These are phyloP conservation scores for Pedicia rivosa DNA, from an alignment of 2,888 invertebrate genomes.

Conservation along the genomic window DNA sequence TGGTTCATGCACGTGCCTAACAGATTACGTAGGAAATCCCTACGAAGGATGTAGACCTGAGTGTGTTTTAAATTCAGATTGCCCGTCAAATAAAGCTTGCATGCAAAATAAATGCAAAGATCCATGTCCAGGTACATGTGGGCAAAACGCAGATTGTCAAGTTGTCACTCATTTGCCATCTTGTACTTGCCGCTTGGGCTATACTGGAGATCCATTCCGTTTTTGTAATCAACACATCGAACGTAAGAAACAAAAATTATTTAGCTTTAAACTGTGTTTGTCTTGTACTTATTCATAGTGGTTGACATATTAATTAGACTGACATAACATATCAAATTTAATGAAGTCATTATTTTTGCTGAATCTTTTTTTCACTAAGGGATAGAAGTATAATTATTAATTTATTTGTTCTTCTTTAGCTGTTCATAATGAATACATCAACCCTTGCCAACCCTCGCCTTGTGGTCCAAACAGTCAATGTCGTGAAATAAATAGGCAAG, in stretches of 20 bases:
- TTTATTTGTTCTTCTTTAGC: conserved; percentile 33
- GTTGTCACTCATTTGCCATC: conserved; percentile 58
- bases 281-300: background rate
- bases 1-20: conserved; percentile 42
- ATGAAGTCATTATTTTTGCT: background rate
- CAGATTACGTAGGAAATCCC: conserved; percentile 46
- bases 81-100: conserved; percentile 46
- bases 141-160: conserved; percentile 49
- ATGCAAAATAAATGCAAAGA: conserved; percentile 54
- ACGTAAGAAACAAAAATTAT: no score
- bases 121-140: conserved; percentile 53
- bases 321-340: background rate
- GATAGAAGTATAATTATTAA: conserved; percentile 21
- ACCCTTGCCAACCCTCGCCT: conserved; percentile 39
- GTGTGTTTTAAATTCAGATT: conserved; percentile 60
- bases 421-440: conserved; percentile 19
- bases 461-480: conserved; percentile 72
- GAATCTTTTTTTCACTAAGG: no score
- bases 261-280: background rate
- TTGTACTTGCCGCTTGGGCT: conserved; percentile 42
- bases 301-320: background rate
- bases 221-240: no score
- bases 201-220: conserved; percentile 19
- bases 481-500: conserved; percentile 36
- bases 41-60: conserved; percentile 68